These are phyloP conservation scores for Sapayoa aenigma DNA, from an alignment of 2,113 vertebrate species.

Conservation along the genomic window DNA sequence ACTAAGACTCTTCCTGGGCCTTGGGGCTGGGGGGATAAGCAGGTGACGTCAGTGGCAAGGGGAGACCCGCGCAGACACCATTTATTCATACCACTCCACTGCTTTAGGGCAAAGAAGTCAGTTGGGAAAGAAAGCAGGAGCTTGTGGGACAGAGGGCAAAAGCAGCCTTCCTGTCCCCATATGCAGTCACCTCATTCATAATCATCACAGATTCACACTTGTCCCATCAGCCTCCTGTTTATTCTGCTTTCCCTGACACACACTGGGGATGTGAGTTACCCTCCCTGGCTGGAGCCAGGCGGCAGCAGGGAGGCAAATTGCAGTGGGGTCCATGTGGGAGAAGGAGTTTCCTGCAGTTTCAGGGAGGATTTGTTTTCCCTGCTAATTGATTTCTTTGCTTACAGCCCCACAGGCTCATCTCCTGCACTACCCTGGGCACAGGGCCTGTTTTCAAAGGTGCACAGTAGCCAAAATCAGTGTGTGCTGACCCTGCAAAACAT, in stretches of 20 bases:
- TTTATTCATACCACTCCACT: not conserved
- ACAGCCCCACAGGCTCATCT: not conserved
- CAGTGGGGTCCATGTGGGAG: not conserved
- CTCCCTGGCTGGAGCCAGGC: not conserved
- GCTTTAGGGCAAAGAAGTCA: not conserved
- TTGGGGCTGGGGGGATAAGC: not conserved
- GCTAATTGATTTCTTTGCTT: not conserved
- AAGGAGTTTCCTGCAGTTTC: not conserved
- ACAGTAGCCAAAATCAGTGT: not conserved
- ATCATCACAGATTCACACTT: not conserved
- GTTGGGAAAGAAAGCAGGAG: not conserved
- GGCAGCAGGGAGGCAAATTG: not conserved
- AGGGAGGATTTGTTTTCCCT: not conserved
- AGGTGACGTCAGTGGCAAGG: not conserved
- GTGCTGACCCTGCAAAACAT: not conserved
- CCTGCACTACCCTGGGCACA: not conserved
- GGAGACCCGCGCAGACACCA: rapidly evolving
- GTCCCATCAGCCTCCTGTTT: not conserved
- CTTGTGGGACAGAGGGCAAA: not conserved
- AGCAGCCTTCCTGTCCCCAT: not conserved
- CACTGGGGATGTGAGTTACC: not conserved
- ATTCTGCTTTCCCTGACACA: not conserved
- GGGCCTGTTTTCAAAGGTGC: not conserved
- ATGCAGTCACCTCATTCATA: not conserved
- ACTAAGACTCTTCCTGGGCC: not conserved